phyloP scores from a whole-genome alignment of 2,888 invertebrate genomes.

The Pelosia muscerda region DNA sequence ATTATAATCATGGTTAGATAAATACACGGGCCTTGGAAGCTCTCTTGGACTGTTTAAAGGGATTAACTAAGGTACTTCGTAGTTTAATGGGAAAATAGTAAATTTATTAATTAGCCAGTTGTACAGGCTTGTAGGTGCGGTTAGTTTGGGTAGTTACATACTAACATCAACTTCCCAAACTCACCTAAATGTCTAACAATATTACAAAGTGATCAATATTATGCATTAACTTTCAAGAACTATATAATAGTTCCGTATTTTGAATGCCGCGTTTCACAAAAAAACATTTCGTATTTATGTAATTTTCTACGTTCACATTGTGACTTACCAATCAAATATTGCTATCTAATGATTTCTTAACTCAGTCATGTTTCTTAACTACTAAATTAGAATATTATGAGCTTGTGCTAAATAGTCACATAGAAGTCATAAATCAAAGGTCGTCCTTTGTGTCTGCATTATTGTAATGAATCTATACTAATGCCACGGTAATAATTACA shows the following conservation, averaged over 20 bases:
- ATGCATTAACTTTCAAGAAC: neutral
- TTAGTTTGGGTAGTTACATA: too few relatives aligned
- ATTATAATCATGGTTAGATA: neutral
- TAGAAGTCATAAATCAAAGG: conserved; percentile 3
- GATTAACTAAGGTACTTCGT: neutral
- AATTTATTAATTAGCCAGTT: neutral
- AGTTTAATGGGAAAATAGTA: neutral
- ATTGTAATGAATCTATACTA: conserved; percentile 25
- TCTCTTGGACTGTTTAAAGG: neutral
- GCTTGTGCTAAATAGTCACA: conserved; percentile 17
- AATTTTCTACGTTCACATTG: conserved; percentile 12
- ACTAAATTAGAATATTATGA: conserved; percentile 8
- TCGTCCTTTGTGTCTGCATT: neutral
- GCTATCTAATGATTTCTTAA: conserved; percentile 12
- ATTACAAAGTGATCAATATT: neutral
- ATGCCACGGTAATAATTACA: conserved; percentile 22
- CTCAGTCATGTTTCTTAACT: conserved; percentile 12
- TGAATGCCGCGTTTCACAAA: neutral
- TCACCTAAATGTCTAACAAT: neutral
- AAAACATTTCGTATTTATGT: conserved; percentile 8
- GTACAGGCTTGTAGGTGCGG: too few relatives aligned
- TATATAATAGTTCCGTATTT: conserved; percentile 3
- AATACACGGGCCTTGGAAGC: neutral
- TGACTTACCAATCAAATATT: conserved; percentile 13
- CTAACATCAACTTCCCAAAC: neutral